These are phyloP conservation scores for Carterocephalus palaemon DNA, from an alignment of 2,888 invertebrate species.

Conservation along the genomic window DNA sequence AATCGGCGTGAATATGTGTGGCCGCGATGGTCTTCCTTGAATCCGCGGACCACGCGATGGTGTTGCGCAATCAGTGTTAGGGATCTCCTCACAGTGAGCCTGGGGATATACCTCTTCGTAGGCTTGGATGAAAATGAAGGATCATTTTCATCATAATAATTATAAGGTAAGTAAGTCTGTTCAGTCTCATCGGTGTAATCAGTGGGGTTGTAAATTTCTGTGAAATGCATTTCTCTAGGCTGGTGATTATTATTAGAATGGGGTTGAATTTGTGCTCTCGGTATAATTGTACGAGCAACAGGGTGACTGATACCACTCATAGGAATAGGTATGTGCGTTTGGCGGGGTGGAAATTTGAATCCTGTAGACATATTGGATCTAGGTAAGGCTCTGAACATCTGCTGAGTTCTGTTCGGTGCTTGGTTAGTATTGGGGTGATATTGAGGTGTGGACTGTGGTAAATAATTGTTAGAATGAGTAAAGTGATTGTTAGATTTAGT, in stretches of 20 bases:
- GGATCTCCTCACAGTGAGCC: not conserved
- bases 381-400: slow-evolving; percentile 2
- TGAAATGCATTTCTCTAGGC: slow-evolving; percentile 6
- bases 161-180: not conserved
- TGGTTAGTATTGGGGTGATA: not conserved
- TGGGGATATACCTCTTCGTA: not conserved
- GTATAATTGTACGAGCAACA: slow-evolving; percentile 9
- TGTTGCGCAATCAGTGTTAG: too few relatives aligned
- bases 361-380: slow-evolving; percentile 9
- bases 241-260: slow-evolving; percentile 1
- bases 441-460: not conserved
- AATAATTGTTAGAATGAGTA: not conserved
- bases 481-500: not conserved
- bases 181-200: not conserved
- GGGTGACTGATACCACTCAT: slow-evolving; percentile 25
- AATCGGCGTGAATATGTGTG: too few relatives aligned
- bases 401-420: slow-evolving; percentile 5
- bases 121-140: too few relatives aligned
- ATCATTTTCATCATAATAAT: slow-evolving; percentile 9
- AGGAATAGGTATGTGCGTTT: slow-evolving; percentile 5
- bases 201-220: not conserved
- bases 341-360: slow-evolving; percentile 6
- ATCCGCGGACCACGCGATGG: too few relatives aligned
- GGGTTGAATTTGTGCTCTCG: not conserved
- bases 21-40: too few relatives aligned